Conservation (phyloP, 2,113 vertebrate species). For the Coracopsis vasa region DNA sequence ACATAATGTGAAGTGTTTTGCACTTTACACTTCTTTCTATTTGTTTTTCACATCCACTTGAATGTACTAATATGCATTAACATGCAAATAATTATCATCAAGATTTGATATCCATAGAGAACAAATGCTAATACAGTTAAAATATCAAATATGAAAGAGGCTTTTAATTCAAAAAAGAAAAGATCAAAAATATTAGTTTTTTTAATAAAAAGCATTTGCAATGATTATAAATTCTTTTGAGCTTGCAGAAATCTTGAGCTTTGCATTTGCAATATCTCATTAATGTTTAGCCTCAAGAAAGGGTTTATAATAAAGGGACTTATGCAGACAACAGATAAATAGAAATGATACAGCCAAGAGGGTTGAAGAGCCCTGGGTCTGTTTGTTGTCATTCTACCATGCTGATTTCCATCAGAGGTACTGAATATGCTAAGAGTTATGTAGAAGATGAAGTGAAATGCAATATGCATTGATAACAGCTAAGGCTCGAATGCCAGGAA, state of each 20-base stretch:
- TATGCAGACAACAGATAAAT: slow-evolving; percentile 51
- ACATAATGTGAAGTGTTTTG: background rate
- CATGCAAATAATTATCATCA: slow-evolving; percentile 60
- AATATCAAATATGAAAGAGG: slow-evolving; percentile 32
- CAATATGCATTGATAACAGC: slow-evolving; percentile 35
- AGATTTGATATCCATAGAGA: slow-evolving; percentile 37
- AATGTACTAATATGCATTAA: slow-evolving; percentile 49
- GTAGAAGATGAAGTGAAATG: slow-evolving; percentile 32
- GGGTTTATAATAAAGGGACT: slow-evolving; percentile 50
- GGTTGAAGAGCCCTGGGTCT: slow-evolving; percentile 42
- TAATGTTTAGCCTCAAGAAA: slow-evolving; percentile 62
- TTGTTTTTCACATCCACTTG: slow-evolving; percentile 44
- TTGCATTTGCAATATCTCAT: slow-evolving; percentile 52
- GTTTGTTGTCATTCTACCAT: slow-evolving; percentile 32
- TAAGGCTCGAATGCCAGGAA: slow-evolving; percentile 26
- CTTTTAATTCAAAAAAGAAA: slow-evolving; percentile 31
- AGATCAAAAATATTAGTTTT: slow-evolving; percentile 42
- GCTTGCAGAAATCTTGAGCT: slow-evolving; percentile 53
- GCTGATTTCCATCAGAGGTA: slow-evolving; percentile 49
- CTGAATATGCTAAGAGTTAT: slow-evolving; percentile 28
- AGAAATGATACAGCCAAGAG: slow-evolving; percentile 53
- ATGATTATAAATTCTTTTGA: slow-evolving; percentile 54
- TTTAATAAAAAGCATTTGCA: slow-evolving; percentile 25
- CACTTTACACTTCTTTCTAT: slow-evolving; percentile 21
- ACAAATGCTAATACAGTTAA: slow-evolving; percentile 53